Conservation (phyloP, 1,140 invertebrate species). For the Bombus sibiricus region DNA sequence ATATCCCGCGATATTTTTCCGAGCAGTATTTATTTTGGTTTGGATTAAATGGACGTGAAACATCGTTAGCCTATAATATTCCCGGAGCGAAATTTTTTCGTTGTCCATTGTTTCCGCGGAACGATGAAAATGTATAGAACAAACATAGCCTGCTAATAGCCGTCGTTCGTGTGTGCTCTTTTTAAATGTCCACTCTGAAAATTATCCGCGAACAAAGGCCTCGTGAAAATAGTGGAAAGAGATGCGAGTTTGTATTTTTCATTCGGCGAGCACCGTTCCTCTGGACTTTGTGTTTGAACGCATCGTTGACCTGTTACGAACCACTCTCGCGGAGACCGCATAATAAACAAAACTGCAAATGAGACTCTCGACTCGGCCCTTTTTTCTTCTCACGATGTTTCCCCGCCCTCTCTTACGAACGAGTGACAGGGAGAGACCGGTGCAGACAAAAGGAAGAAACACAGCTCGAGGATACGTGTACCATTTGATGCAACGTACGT, state of each 20-base stretch:
- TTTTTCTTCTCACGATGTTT: conserved; percentile 51
- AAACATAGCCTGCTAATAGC: conserved; percentile 29
- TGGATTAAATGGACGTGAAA: neutral
- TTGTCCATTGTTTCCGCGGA: neutral
- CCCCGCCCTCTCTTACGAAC: conserved; percentile 2
- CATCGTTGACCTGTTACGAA: conserved; percentile 65
- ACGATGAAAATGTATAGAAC: neutral
- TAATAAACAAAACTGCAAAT: conserved; percentile 71
- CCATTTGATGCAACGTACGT: conserved; percentile 44
- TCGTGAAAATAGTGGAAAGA: conserved; percentile 41
- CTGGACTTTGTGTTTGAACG: conserved; percentile 60
- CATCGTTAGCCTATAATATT: neutral
- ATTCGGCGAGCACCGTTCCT: conserved; percentile 38
- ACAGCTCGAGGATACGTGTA: conserved; percentile 11
- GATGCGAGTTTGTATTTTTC: conserved; percentile 50
- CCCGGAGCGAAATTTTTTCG: neutral
- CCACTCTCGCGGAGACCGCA: conserved; percentile 56
- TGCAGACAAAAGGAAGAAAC: conserved; percentile 12
- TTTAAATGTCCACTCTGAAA: conserved; percentile 49
- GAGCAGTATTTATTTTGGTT: neutral
- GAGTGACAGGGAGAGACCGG: neutral
- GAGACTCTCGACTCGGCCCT: conserved; percentile 58
- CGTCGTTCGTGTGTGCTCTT: conserved; percentile 14
- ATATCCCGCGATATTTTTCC: neutral
- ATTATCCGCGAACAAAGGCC: conserved; percentile 58